Conservation (phyloP, 2,113 vertebrate species). For the Phasianus colchicus region DNA sequence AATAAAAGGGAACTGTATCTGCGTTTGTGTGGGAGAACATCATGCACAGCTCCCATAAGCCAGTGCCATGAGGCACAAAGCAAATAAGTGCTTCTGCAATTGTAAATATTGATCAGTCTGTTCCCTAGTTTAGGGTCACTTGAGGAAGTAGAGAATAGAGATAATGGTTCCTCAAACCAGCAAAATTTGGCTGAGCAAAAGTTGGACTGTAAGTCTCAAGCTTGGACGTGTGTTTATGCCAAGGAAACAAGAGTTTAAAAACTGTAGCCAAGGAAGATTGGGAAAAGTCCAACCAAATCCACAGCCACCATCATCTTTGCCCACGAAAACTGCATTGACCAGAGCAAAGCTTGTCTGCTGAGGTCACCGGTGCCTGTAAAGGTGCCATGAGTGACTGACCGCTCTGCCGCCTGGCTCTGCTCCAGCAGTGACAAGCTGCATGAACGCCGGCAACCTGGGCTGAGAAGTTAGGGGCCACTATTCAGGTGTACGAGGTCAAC, state of each 20-base stretch:
- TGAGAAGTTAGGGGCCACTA: rapidly evolving
- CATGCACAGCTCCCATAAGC: background rate
- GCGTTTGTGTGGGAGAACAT: background rate
- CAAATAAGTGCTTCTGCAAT: background rate
- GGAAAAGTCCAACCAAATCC: background rate
- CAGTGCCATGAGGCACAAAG: background rate
- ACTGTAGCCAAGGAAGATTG: background rate
- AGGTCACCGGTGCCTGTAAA: background rate
- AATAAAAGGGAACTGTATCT: background rate
- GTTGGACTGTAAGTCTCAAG: background rate
- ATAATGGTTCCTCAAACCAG: background rate
- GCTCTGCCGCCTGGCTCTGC: background rate
- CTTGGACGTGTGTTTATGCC: background rate
- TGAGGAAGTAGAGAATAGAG: background rate
- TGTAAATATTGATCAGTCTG: background rate
- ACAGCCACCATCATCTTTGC: background rate
- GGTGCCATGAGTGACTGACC: background rate
- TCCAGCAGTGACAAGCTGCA: background rate
- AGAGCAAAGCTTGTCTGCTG: background rate
- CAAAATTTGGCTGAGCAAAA: background rate
- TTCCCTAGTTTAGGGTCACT: background rate
- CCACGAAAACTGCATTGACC: background rate
- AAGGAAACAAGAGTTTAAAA: background rate
- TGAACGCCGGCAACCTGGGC: rapidly evolving
- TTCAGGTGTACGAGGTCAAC: background rate